Conservation (phyloP, 2,888 invertebrate species). For the Noctua pronuba region DNA sequence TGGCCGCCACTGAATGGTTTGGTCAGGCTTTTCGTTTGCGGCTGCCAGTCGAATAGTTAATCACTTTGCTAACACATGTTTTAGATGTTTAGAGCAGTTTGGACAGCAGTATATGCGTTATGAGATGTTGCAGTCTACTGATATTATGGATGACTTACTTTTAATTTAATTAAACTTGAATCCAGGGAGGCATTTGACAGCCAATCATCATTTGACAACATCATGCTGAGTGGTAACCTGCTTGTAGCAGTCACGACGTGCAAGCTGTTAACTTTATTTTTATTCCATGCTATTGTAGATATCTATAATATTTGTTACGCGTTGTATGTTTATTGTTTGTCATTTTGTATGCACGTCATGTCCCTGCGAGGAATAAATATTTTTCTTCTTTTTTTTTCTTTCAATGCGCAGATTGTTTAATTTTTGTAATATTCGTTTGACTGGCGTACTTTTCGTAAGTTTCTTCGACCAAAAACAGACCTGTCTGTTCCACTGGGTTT, state of each 20-base stretch:
- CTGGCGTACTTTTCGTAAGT: background rate
- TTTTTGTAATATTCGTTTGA: background rate
- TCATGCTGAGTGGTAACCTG: no score
- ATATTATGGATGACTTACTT: background rate
- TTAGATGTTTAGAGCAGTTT: conserved; percentile 23
- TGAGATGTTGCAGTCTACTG: background rate
- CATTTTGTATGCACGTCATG: no score
- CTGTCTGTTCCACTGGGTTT: background rate
- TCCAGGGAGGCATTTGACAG: background rate
- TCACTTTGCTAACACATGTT: conserved; percentile 45
- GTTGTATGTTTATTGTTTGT: no score
- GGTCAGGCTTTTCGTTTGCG: conserved; percentile 41
- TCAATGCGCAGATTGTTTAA: background rate
- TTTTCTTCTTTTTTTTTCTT: no score
- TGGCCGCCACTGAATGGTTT: conserved; percentile 32
- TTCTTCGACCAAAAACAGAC: background rate
- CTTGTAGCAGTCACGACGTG: no score
- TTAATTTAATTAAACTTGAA: background rate
- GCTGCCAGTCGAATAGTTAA: conserved; percentile 29
- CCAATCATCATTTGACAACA: no score
- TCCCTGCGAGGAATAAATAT: no score
- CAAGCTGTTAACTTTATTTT: no score
- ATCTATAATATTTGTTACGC: no score
- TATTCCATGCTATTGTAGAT: no score
- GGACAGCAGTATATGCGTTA: background rate